phyloP scores from a whole-genome alignment of 1,140 invertebrate species.

The Drosophila pectinifera region DNA sequence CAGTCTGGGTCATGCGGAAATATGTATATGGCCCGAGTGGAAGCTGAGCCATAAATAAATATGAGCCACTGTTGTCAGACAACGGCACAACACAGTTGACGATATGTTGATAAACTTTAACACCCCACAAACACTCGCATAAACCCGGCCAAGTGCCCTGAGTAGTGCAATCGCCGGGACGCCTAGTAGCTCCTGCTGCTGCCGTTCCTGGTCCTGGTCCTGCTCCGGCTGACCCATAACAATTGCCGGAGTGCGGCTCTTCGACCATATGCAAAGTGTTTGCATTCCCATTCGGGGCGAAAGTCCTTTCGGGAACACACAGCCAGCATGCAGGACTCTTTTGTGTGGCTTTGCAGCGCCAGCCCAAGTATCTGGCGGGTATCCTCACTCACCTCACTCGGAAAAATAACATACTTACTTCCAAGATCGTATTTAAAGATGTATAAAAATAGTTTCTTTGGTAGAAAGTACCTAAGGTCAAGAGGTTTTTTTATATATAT shows the following conservation, averaged over 20 bases:
- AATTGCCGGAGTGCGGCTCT: conserved; percentile 35
- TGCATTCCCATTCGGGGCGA: conserved; percentile 46
- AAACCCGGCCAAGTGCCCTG: conserved; percentile 40
- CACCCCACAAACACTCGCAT: conserved; percentile 44
- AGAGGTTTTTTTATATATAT: background rate
- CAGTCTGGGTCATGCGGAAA: conserved; percentile 50
- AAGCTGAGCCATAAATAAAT: conserved; percentile 78
- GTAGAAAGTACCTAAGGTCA: no score
- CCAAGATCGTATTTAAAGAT: no score
- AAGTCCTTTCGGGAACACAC: conserved; percentile 38
- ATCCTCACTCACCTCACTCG: conserved; percentile 30
- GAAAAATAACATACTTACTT: background rate
- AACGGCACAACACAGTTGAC: conserved; percentile 65
- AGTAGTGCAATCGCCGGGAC: conserved; percentile 22
- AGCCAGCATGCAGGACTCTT: conserved; percentile 53
- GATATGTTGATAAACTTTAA: conserved; percentile 83
- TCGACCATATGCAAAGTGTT: conserved; percentile 40
- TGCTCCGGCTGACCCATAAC: conserved; percentile 39
- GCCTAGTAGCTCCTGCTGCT: conserved; percentile 1
- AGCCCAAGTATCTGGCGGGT: conserved; percentile 65
- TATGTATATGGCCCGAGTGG: conserved; percentile 41
- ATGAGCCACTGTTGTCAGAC: conserved; percentile 67
- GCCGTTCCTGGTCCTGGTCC: background rate
- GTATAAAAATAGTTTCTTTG: background rate
- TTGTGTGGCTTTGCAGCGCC: conserved; percentile 75